phyloP scores from a whole-genome alignment of 2,113 vertebrate genomes.

The Cryptomyrus ogoouensis region DNA sequence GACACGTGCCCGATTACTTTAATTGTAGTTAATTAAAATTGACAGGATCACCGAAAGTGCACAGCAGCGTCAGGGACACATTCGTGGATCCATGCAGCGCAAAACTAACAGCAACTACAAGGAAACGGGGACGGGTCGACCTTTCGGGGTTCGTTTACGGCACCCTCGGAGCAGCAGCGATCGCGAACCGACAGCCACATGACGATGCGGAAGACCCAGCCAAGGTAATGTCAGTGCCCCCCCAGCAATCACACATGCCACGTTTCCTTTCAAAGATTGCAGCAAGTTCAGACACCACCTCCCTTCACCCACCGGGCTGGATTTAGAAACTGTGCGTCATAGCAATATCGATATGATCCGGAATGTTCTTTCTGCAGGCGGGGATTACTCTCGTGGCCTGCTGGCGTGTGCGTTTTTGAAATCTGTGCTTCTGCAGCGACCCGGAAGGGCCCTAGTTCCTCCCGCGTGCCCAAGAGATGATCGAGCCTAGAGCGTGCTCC shows the following conservation, averaged over 20 bases:
- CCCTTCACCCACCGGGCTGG: not conserved
- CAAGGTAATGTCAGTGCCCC: not conserved
- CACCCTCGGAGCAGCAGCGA: not conserved
- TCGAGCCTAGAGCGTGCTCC: not conserved
- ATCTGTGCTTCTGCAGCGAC: not conserved
- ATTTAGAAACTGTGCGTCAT: constrained; percentile 6
- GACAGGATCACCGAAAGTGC: not conserved
- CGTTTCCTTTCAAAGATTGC: not conserved
- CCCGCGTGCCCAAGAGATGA: not conserved
- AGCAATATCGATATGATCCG: not conserved
- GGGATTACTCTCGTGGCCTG: not conserved
- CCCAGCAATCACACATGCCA: not conserved
- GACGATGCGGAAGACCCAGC: not conserved
- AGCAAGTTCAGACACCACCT: not conserved
- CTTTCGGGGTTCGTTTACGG: not conserved
- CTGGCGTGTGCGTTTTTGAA: not conserved
- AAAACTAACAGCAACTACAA: not conserved
- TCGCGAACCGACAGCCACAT: not conserved
- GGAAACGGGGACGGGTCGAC: not conserved
- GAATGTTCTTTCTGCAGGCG: not conserved
- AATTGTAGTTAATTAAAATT: not conserved
- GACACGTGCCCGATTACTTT: not conserved
- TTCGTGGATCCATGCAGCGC: not conserved
- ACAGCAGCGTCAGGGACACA: not conserved
- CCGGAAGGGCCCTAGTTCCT: not conserved